Evolutionary conservation across 2,113 vertebrate species (phyloP), one percentile per base, ranked within the genome.

Genomic region (Ellobius talpinus): DNA sequence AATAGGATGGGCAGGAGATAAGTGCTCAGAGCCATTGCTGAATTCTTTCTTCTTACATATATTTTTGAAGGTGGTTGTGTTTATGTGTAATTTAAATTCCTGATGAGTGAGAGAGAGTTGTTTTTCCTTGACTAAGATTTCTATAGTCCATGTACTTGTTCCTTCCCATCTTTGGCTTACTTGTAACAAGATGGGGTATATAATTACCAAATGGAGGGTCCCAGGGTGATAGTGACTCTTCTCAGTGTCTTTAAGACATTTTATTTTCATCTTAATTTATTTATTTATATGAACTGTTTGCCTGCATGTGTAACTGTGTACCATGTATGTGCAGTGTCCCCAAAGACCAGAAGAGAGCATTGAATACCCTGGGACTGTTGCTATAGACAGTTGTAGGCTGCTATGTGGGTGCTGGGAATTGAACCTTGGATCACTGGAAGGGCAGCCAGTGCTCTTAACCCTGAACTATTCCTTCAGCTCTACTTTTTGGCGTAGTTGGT

Each of bases 61-160:
- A 86, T 66, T 97, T 19, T 97, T 26, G 3, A 58, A 93, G 89
- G 93, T 76, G 74, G 70, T 82, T 77, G 89, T 45, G 39, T 93
- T 66, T 63, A 70, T 86, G 86, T 96, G 63, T 77, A 70, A n/a
- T 63, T 93, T 90, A 88, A 76, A 89, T 94, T 90, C 89, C 90
- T 89, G 90, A 94, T n/a, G 29, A 66, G 82, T 23, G 55, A 8
- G 58, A 65, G 29, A 78, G 74, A 29, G 58, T 31, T 10, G 10
- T 61, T 77, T 92, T 90, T 96, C 79, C 52, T 88, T 52, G 39
- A 66, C 63, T 90, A 31, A 31, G 86, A 10, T 81, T 87, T 82
- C 77, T 26, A 13, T 26, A 21, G 93, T 68, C 45, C 61, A 2
- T 58, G 55, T 87, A 87, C 47, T 86, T 89, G 24, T 65, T 94